Base-by-base conservation (phyloP, 2,888 invertebrate species). In the Perizoma affinitatum region DNA sequence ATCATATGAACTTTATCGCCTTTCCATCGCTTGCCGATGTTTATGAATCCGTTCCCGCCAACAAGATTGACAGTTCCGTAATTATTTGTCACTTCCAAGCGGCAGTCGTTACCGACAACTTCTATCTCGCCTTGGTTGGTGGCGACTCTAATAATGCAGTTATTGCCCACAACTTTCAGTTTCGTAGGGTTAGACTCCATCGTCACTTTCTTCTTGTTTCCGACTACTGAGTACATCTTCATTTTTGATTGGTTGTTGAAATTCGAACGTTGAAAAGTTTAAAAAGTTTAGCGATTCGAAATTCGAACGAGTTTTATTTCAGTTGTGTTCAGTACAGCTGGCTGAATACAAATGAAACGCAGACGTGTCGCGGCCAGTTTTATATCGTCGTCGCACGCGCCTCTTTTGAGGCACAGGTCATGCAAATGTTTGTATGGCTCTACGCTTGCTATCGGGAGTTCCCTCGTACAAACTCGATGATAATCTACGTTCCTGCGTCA, bases 201-300 rank as follows among this genome's bases (percentile, higher is more conserved):
- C 38, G 90, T 91, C 63, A 92, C 90, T 74, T 90, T 92, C 83
- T 91, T 92, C 78, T 90, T 92, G 78, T 92, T 90, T 33, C 91
- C 91, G 61, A 92, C 80, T 40, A 92, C 78, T 51, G 90, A 88
- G 72, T 91, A 91, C 54, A 82, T 84, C 79, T 92, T 91, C 91
- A 92, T 92, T 75, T 80, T 88, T 57, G 36, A n/a, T 58, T 59
- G 60, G 49, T 60, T 66, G 52, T 69, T 61, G 50, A 54, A 61
- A 61, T 69, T 63, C 48, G 8, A 56, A 59, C 55, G 63, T 58
- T 44, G 35, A 52, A 54, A 61, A 65, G 56, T 22, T 22, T 22
- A 45, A 7, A 34, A 7, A 42, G 22, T 46, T 59, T 61, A 63
- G 54, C 33, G 50, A 54, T 47, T 49, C n/a, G 42, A 54, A 56